These are phyloP conservation scores for Hydrozoanthus gracilis DNA, from an alignment of 92 coral and sea anemone genomes.

Conservation along the genomic window DNA sequence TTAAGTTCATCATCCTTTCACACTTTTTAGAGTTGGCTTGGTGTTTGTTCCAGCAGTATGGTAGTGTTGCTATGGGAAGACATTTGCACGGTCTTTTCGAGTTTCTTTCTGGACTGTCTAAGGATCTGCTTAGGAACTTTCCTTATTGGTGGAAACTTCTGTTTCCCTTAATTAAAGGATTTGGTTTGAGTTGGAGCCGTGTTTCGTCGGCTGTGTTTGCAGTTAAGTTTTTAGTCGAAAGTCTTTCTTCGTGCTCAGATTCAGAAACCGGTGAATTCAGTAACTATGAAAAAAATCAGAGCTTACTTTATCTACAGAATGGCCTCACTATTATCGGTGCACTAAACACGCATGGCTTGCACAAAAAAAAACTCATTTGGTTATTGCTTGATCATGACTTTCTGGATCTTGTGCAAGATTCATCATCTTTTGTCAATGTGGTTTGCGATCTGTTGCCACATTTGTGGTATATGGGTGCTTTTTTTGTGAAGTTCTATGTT, in stretches of 20 bases:
- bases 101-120: conserved; percentile 11
- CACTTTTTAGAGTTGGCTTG: neutral
- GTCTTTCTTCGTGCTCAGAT: neutral
- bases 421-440: neutral
- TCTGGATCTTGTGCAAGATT: neutral
- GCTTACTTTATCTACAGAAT: neutral
- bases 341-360: neutral
- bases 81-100: neutral
- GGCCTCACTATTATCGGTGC: neutral
- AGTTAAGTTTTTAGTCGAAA: neutral
- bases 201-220: neutral
- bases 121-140: neutral
- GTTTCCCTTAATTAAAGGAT: neutral
- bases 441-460: neutral
- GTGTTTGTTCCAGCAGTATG: neutral
- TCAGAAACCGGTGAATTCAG: neutral
- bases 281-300: neutral
- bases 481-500: neutral
- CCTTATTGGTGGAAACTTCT: neutral
- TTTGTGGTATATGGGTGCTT: neutral
- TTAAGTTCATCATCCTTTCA: neutral
- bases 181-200: conserved; percentile 2
- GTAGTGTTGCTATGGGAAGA: neutral
- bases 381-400: neutral
- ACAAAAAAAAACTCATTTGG: neutral